A percentile compares a stretch with the other conserved stretches of the same genome.
phyloP scores from a whole-genome alignment of 2,113 vertebrate genomes.

The western clawed frog (Xenopus tropicalis) region DNA sequence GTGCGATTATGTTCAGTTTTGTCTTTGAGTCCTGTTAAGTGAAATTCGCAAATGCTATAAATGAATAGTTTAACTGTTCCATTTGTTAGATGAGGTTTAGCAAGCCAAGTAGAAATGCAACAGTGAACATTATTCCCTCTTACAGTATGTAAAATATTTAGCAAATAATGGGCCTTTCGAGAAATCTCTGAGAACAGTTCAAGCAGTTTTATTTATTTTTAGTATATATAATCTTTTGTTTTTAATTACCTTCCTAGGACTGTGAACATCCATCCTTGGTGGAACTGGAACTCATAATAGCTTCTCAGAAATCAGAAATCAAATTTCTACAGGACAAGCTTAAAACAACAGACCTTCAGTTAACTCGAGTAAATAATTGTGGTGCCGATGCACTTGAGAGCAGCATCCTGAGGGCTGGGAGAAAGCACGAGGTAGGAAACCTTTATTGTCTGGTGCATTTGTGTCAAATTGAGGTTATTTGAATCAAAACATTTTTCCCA shows the following conservation, averaged over 20 bases:
- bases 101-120: background rate
- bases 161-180: conserved; percentile 8
- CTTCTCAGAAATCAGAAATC: conserved; percentile 62
- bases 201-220: conserved; percentile 11
- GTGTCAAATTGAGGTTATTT: conserved; percentile 53
- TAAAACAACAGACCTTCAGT: conserved; percentile 50
- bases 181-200: conserved; percentile 12
- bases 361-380: conserved; percentile 47
- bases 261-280: conserved; percentile 50
- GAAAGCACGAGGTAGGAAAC: conserved; percentile 54
- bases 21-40: background rate
- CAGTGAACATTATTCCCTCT: conserved; percentile 2
- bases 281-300: conserved; percentile 55
- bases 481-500: conserved; percentile 58
- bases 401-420: conserved; percentile 44
- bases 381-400: conserved; percentile 46
- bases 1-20: background rate
- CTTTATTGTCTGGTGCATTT: conserved; percentile 54
- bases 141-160: background rate
- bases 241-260: conserved; percentile 45
- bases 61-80: background rate
- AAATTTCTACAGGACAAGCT: conserved; percentile 62
- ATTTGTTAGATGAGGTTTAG: conserved; percentile 8
- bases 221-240: conserved; percentile 23
- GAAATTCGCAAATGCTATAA: background rate